Evolutionary conservation across 2,888 invertebrate genomes (phyloP).

Genomic region (Heliconius cydno): DNA sequence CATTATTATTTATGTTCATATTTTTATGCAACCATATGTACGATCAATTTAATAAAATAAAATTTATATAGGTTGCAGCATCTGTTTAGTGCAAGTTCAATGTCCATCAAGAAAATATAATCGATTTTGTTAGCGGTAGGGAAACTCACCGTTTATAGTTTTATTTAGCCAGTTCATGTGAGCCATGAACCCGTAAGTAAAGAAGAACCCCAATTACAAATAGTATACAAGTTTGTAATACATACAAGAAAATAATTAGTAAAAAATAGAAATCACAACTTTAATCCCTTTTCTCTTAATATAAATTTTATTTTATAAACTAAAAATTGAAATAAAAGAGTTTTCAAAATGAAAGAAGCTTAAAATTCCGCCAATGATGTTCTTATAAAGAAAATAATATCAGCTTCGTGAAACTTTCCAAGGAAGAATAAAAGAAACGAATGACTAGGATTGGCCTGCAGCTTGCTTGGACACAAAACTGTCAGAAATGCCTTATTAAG

Average conservation of each 20-base stretch:
- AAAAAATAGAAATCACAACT: background rate
- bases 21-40: too few species aligned
- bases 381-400: slow-evolving; percentile 13
- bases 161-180: too few species aligned
- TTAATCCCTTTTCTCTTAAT: background rate
- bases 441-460: slow-evolving; percentile 11
- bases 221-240: too few species aligned
- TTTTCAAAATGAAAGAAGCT: slow-evolving; percentile 18
- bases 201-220: too few species aligned
- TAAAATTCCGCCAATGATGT: slow-evolving; percentile 18
- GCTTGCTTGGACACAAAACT: slow-evolving; percentile 11
- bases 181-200: too few species aligned
- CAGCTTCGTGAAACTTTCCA: slow-evolving; percentile 5
- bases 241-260: background rate
- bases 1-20: too few species aligned
- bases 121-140: too few species aligned
- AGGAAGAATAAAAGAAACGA: slow-evolving; percentile 6
- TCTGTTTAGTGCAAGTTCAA: too few species aligned
- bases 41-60: too few species aligned
- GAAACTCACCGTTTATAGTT: too few species aligned
- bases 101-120: too few species aligned
- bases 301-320: slow-evolving; percentile 6
- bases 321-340: background rate
- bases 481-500: slow-evolving; percentile 7
- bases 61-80: too few species aligned